Conservation (phyloP, 37 sponge, comb jelly and placozoan genomes). For the Ephydatia muelleri region DNA sequence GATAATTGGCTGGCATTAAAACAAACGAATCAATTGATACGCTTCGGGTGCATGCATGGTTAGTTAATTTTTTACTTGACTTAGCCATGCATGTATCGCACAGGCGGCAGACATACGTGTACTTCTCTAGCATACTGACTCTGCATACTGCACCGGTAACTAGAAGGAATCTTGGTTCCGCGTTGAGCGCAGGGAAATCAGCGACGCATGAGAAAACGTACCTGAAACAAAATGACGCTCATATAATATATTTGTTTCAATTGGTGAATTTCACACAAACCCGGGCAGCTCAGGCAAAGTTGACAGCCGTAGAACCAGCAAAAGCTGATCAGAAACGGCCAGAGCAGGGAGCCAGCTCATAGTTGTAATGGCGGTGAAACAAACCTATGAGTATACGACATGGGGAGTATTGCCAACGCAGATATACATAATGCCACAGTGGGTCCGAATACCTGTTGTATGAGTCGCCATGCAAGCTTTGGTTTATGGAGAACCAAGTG, state of each 20-base stretch:
- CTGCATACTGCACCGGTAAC: constrained; percentile 39
- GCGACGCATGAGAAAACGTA: constrained; percentile 24
- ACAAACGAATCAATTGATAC: no score
- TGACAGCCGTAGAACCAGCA: constrained; percentile 39
- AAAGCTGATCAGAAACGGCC: constrained; percentile 34
- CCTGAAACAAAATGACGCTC: not conserved
- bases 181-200: constrained; percentile 17
- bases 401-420: no score
- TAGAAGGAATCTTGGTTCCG: constrained; percentile 31
- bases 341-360: constrained; percentile 55
- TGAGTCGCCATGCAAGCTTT: no score
- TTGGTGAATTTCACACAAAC: not conserved
- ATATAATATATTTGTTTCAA: no score
- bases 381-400: constrained; percentile 22
- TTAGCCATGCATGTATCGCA: not conserved
- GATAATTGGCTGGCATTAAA: no score
- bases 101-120: constrained; percentile 31
- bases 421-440: no score
- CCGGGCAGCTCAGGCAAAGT: constrained; percentile 43
- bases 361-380: constrained; percentile 11
- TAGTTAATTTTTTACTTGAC: not conserved
- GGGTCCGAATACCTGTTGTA: no score
- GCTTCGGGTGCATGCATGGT: not conserved
- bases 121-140: constrained; percentile 16
- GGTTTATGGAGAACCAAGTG: no score